These are phyloP conservation scores for Sander lucioperca DNA, from an alignment of 2,113 vertebrate genomes.

Conservation along the genomic window DNA sequence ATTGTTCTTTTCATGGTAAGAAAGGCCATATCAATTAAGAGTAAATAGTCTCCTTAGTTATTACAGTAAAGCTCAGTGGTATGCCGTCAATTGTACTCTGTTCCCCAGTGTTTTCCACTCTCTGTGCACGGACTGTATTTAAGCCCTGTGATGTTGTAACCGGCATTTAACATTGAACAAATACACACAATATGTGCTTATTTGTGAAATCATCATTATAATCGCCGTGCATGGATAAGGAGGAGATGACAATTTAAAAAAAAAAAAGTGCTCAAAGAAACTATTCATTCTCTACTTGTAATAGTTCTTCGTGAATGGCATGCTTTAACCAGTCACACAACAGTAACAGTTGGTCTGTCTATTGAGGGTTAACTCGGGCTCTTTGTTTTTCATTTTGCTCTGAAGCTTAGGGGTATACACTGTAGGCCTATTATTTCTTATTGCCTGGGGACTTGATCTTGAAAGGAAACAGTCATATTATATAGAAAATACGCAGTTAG, in stretches of 20 bases:
- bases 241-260: slow-evolving; percentile 27
- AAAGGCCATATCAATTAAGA: slow-evolving; percentile 89
- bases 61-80: slow-evolving; percentile 85
- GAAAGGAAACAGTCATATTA: slow-evolving; percentile 56
- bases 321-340: slow-evolving; percentile 70
- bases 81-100: slow-evolving; percentile 71
- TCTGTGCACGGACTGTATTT: slow-evolving; percentile 65
- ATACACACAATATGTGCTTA: slow-evolving; percentile 62
- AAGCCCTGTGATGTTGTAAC: slow-evolving; percentile 63
- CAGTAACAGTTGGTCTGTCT: slow-evolving; percentile 66
- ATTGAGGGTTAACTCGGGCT: slow-evolving; percentile 62
- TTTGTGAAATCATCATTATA: slow-evolving; percentile 62
- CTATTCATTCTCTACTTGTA: slow-evolving; percentile 67
- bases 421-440: slow-evolving; percentile 58
- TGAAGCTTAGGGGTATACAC: slow-evolving; percentile 53
- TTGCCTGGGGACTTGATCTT: slow-evolving; percentile 65
- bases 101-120: slow-evolving; percentile 41
- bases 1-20: slow-evolving; percentile 88
- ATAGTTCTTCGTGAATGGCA: slow-evolving; percentile 58
- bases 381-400: slow-evolving; percentile 59
- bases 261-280: slow-evolving; percentile 53
- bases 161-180: slow-evolving; percentile 67
- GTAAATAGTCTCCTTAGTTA: slow-evolving; percentile 87
- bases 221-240: slow-evolving; percentile 34
- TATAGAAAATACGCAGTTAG: slow-evolving; percentile 38